A percentile compares a stretch with the other conserved stretches of the same genome.
phyloP scores from a whole-genome alignment of 2,797 vertebrate genomes.

The Neosilurus mollespiculum region DNA sequence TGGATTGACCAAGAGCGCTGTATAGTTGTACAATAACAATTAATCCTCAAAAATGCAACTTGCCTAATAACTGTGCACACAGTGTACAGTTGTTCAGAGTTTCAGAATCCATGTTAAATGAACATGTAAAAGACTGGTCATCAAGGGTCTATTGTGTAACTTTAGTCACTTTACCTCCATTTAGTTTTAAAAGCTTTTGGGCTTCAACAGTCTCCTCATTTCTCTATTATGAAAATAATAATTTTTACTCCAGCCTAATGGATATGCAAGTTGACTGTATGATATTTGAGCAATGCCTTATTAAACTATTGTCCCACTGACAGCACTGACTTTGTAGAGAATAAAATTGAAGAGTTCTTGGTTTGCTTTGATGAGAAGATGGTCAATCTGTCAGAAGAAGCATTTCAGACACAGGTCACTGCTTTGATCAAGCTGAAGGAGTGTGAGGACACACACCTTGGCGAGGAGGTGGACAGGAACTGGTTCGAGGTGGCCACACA shows the following conservation, averaged over 20 bases:
- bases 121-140: no score
- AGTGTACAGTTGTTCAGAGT: no score
- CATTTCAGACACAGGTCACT: conserved; percentile 86
- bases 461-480: conserved; percentile 93
- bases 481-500: conserved; percentile 92
- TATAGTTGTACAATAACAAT: no score
- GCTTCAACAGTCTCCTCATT: no score
- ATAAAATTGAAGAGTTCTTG: conserved; percentile 92
- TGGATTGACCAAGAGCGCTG: no score
- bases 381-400: conserved; percentile 80
- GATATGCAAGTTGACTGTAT: not conserved
- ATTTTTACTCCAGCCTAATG: not conserved
- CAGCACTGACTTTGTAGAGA: conserved; percentile 89
- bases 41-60: no score
- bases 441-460: conserved; percentile 91
- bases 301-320: not conserved
- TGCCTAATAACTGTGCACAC: no score
- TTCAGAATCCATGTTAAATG: no score
- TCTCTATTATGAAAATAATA: no score
- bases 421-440: conserved; percentile 93
- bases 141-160: no score
- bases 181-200: no score
- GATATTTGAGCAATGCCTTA: not conserved
- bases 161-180: no score
- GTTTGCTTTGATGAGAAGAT: conserved; percentile 82